Evolutionary conservation across 2,113 vertebrate genomes (phyloP), one percentile per base, ranked within the genome.

Genomic region (Sakesphorus luctuosus): DNA sequence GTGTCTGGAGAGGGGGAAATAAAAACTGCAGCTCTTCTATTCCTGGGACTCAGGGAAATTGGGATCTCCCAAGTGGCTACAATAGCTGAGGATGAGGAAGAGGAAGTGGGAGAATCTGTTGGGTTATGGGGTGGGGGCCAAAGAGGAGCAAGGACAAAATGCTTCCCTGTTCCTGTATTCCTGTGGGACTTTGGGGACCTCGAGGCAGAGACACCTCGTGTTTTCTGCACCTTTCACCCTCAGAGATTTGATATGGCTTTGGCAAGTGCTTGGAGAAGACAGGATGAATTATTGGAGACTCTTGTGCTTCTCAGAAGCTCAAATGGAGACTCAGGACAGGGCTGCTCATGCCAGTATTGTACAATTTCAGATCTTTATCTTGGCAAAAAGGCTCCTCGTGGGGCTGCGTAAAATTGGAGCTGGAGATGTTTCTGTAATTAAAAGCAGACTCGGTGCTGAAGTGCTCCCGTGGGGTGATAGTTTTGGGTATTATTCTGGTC

Each of bases 351-450:
- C 94, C 94, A 95, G 86, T 43, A 90, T 90, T 94, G 94, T 95
- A 47, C 40, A 1, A 44, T 35, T 71, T 29, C 79, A 90, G 94
- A 96, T 94, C 93, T 95, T 96, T 95, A 90, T 96, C 94, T 96
- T 69, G 93, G 90, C 93, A 50, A 43, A 83, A 56, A 88, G 28
- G 59, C 87, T 80, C 55, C 93, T 95, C 7, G 16, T 72, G 96
- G 91, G 93, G 93, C 68, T 75, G 91, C 0, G 6, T 61, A 58
- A 68, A 94, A 78, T 73, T 94, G 5, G 68, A 83, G 46, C 73
- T 92, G 11, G 89, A 68, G 84, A 89, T 72, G 89, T 61, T 79
- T 56, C 84, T 46, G 38, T 90, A 79, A 93, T 96, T 66, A 55
- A 89, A 95, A 93, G 78, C 91, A 94, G 94, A 53, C 90, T 59